phyloP scores from a whole-genome alignment of 2,797 vertebrate species.

The Sitta carolinensis region DNA sequence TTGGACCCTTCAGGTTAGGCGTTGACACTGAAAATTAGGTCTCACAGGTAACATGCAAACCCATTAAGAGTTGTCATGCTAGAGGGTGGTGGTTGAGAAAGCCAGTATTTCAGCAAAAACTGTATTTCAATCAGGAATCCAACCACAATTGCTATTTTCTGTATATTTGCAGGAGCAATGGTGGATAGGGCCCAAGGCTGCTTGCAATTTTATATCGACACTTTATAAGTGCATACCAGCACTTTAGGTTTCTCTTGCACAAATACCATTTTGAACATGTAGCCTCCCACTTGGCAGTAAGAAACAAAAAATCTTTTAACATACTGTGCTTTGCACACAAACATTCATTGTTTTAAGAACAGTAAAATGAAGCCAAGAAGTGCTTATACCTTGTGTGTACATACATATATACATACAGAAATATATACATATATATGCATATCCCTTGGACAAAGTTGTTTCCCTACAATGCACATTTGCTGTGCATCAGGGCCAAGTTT shows the following conservation, averaged over 20 bases:
- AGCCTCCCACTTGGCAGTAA: constrained; percentile 56
- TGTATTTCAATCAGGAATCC: constrained; percentile 13
- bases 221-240: constrained; percentile 44
- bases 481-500: constrained; percentile 62
- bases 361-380: constrained; percentile 80
- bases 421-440: constrained; percentile 75
- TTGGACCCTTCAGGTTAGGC: constrained; percentile 67
- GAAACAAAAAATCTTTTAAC: constrained; percentile 70
- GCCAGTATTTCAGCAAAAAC: background rate
- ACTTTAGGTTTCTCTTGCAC: constrained; percentile 52
- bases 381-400: constrained; percentile 75
- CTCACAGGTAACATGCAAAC: background rate
- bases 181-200: constrained; percentile 37
- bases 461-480: constrained; percentile 74
- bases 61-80: background rate
- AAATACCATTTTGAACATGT: constrained; percentile 36
- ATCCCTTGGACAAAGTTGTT: constrained; percentile 63
- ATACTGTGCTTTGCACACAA: constrained; percentile 79
- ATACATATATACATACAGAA: constrained; percentile 70
- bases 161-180: background rate
- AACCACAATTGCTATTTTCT: background rate
- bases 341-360: constrained; percentile 78
- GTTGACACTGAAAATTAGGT: constrained; percentile 52
- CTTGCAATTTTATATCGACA: constrained; percentile 26
- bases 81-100: constrained; percentile 20